Evolutionary conservation across 2,888 invertebrate species (phyloP), one percentile per base, ranked within the genome.

Genomic region (Sinohyriopsis cumingii): DNA sequence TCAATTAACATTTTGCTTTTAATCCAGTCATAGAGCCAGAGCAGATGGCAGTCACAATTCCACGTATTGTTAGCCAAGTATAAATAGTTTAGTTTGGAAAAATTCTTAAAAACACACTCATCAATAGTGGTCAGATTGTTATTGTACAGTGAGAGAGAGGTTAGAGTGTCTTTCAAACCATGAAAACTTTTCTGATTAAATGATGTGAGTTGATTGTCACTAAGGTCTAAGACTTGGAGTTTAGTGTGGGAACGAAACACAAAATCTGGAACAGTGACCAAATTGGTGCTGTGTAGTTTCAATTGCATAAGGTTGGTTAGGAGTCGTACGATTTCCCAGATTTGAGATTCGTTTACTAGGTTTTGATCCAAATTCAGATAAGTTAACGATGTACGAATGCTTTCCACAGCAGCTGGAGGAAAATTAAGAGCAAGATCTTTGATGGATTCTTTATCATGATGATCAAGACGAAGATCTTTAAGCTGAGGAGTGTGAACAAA

Each of bases 1-100:
- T 67, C 28, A 45, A 2, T 5, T 33, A 24, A 28, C 9, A 22
- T 59, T n/a, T 1, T 45, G 15, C 20, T 33, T 28, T 62, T 22
- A 20, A 79, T 56, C 83, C 79, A 81, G 22, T 79, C 93, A 20
- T 94, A 92, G 0, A 96, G 91, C 95, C 96, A 96, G 54, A 94
- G 91, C 1, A 96, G 89, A 53, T 94, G 93, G 87, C 96, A 96
- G 87, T 96, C 94, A 85, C 96, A 96, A 68, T 93, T 92, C 82
- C 96, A 91, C 7, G 94, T 95, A 89, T 96, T 96, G 63, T 92
- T 93, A 33, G 94, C 93, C 81, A 96, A 92, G 86, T 95, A 65
- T 12, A 86, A 45, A 12, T 66, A 69, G 7, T 78, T 72, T 9
- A 82, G 65, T 12, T 64, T 66, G 5, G 71, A 72, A 62, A 81